Evolutionary conservation across 2,113 vertebrate species (phyloP).

Genomic region (Pheucticus melanocephalus): DNA sequence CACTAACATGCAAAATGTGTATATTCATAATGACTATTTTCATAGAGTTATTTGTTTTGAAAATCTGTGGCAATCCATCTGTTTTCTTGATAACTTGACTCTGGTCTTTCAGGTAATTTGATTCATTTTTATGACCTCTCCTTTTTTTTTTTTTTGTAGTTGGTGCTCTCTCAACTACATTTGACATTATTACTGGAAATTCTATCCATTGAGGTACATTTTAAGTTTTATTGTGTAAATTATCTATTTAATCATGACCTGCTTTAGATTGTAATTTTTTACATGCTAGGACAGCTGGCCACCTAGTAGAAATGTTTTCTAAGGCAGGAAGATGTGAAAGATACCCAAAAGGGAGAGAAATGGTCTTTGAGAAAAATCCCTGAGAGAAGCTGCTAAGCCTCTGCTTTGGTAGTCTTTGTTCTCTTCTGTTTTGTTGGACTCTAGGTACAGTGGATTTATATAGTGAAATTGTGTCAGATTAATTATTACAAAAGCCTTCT

Average conservation of each 20-base stretch:
- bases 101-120: neutral
- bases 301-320: neutral
- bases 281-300: neutral
- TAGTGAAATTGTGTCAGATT: neutral
- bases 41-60: neutral
- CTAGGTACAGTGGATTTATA: neutral
- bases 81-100: neutral
- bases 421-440: neutral
- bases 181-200: neutral
- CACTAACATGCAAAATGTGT: neutral
- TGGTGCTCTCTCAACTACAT: neutral
- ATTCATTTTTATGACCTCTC: neutral
- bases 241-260: neutral
- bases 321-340: neutral
- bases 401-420: neutral
- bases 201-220: neutral
- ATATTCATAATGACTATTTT: neutral
- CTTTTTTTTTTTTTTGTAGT: fast-evolving
- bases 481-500: neutral
- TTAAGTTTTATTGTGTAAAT: neutral
- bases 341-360: neutral
- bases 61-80: neutral
- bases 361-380: neutral
- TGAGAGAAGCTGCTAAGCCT: neutral
- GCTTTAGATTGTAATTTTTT: neutral